Evolutionary conservation across 2,888 invertebrate genomes (phyloP), one percentile per base, ranked within the genome.

Genomic region (Yponomeuta malinellus): DNA sequence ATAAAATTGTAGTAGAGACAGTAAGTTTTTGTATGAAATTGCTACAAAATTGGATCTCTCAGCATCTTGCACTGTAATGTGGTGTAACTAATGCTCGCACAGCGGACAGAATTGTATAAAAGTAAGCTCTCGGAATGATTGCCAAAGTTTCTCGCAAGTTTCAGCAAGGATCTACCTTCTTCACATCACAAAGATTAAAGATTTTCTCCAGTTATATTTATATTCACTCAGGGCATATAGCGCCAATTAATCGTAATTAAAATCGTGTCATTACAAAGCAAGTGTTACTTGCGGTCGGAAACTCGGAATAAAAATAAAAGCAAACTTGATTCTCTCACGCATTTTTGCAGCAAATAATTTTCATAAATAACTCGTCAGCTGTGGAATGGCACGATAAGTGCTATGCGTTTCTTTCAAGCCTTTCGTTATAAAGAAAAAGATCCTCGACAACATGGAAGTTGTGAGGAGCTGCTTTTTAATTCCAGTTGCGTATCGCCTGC

Each of bases 291-390:
- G 15, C 15, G 12, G 65, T 29, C 78, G 79, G 76, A 75, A 80
- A 9, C 23, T 29, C 78, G 79, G 76, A 74, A 80, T 76, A 73
- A 81, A 88, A 86, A 86, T 80, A 85, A 85, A 86, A 83, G 81
- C 78, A 75, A 74, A 78, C 77, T 82, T 84, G 81, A 80, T 84
- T 86, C 87, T 88, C 89, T 84, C 87, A 88, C 85, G 86, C 82
- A 77, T 78, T 82, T 59, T 76, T 75, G 76, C 78, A 76, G 79
- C 80, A 80, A 82, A 84, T 84, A 82, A 83, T 81, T 78, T 80
- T 78, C 79, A 82, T 81, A 82, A 82, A 84, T 83, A 80, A 76
- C 77, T 80, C 78, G 78, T 76, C 78, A 74, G 73, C 74, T 75
- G 76, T 75, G 76, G 74, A 76, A 79, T 79, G 79, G 77, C 80